Evolutionary conservation across 2,113 vertebrate genomes (phyloP).

Genomic region (Ursus arctos): DNA sequence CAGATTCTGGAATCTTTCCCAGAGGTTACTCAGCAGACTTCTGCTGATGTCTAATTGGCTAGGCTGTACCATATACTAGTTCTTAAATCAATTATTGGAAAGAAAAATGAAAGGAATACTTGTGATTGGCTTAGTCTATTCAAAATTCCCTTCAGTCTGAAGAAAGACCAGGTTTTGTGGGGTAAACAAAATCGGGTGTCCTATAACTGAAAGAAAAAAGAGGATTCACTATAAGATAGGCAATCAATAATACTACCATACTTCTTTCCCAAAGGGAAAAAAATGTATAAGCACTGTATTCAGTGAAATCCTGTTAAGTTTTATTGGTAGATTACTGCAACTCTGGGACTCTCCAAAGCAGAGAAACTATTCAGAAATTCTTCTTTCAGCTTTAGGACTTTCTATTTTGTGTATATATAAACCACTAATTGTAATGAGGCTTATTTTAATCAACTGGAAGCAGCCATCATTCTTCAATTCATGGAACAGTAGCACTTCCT

Average conservation of each 20-base stretch:
- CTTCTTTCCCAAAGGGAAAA: not conserved
- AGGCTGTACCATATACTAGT: not conserved
- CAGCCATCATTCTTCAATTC: no score
- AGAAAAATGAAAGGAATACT: not conserved
- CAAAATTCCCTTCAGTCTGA: not conserved
- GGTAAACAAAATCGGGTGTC: not conserved
- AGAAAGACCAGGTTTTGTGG: not conserved
- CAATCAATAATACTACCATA: not conserved
- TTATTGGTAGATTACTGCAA: not conserved
- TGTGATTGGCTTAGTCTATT: not conserved
- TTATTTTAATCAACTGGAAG: no score
- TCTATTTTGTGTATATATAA: not conserved
- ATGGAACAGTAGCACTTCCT: no score
- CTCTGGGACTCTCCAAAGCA: not conserved
- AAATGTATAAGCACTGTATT: not conserved
- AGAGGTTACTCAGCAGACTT: not conserved
- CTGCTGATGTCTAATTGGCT: not conserved
- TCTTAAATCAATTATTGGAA: not conserved
- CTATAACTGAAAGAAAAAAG: not conserved
- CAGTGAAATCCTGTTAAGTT: not conserved
- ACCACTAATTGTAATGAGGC: no score
- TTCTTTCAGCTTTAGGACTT: not conserved
- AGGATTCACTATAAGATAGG: not conserved
- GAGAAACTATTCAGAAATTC: not conserved
- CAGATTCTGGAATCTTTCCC: not conserved